These are phyloP conservation scores for Oceanodroma tethys DNA, from an alignment of 2,113 vertebrate genomes.

Conservation along the genomic window DNA sequence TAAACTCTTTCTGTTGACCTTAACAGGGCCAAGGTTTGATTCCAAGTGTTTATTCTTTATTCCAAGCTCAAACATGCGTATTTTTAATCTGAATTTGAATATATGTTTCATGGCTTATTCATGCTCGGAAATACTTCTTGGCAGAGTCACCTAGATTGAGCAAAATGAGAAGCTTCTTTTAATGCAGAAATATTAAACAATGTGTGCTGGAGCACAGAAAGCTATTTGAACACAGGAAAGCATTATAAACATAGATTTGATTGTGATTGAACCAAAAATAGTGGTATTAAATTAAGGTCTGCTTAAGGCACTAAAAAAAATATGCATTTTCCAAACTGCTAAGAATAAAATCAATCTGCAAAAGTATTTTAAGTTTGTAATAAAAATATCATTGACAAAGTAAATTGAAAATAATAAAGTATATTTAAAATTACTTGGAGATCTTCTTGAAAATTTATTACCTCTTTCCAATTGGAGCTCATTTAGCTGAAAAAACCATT, in stretches of 20 bases:
- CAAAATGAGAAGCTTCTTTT: conserved; percentile 45
- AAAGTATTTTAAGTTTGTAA: conserved; percentile 51
- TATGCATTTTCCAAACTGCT: not conserved
- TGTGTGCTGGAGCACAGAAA: conserved; percentile 45
- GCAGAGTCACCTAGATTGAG: conserved; percentile 38
- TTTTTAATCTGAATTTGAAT: conserved; percentile 61
- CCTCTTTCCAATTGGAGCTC: not conserved
- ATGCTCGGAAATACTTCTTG: conserved; percentile 55
- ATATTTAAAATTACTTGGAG: conserved; percentile 43
- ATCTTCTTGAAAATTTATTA: conserved; percentile 44
- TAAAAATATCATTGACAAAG: conserved; percentile 55
- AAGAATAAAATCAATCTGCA: conserved; percentile 42
- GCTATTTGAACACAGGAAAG: conserved; percentile 68
- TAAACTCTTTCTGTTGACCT: conserved; percentile 12
- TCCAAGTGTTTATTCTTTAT: conserved; percentile 42
- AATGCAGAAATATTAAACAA: conserved; percentile 67
- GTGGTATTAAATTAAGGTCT: conserved; percentile 48
- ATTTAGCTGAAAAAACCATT: conserved; percentile 37
- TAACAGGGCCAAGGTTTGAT: not conserved
- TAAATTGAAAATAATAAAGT: conserved; percentile 54
- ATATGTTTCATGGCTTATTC: conserved; percentile 55
- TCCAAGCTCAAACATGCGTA: conserved; percentile 16
- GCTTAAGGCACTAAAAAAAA: conserved; percentile 16
- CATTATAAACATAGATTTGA: conserved; percentile 58
- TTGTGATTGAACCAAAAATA: conserved; percentile 64